Evolutionary conservation across 2,888 invertebrate species (phyloP), one percentile per base, ranked within the genome.

Genomic region (Bellardia bayeri): DNA sequence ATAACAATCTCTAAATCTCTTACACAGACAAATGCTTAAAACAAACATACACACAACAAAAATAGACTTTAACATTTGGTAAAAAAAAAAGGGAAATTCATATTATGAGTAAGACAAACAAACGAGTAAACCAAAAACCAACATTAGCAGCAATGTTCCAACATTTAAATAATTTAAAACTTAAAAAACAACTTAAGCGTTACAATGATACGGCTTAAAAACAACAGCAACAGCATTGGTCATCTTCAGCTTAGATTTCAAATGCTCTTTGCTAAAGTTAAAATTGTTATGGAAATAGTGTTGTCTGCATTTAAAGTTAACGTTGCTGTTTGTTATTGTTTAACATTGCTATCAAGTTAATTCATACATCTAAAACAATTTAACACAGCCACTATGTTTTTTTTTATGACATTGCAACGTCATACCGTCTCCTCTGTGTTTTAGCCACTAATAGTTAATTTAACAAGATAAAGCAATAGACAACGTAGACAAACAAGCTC

Each of bases 261-360:
- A 49, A 54, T 81, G 56, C 37, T 42, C 23, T 68, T 68, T 45
- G 45, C 0, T 45, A 42, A 9, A 33, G 42, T 1, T n/a, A 51
- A n/a, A 63, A 23, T 42, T 11, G 13, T n/a, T 13, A 16, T 40
- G 40, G 49, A 71, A 40, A 71, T 42, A 58, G 0, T 30, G 37
- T 2, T 66, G 51, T 51, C 64, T 72, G n/a, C 40, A 63, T 16
- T 42, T 68, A 45, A 72, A 37, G 49, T 40, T 79, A 56, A 56
- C 45, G 64, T 71, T 86, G 69, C 33, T 80, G 37, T 37, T 23
- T 37, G 37, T 2, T 37, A 37, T 37, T 69, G 37, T 71, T 49
- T 82, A 56, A 56, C 54, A 75, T 71, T 83, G 69, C 33, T 80
- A 71, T 83, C 56, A 51, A 75, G 63, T 68, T 79, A 51, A 86